Evolutionary conservation across 2,797 vertebrate genomes (phyloP).

Genomic region (Gymnocypris eckloni): DNA sequence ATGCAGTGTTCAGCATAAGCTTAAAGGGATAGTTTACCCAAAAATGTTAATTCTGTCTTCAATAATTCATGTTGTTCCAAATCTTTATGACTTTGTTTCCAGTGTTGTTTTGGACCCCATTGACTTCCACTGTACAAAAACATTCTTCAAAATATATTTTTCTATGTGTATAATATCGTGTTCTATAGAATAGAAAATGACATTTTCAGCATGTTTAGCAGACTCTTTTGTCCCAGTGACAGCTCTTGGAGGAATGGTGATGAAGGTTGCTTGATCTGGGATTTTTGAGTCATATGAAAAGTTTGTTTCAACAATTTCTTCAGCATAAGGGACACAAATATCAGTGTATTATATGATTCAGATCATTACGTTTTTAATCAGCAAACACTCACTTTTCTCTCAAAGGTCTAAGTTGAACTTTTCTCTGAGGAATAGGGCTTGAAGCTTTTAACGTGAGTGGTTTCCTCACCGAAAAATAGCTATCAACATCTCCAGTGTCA

Average conservation of each 20-base stretch:
- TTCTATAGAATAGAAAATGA: neutral
- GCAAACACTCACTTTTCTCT: neutral
- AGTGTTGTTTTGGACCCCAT: neutral
- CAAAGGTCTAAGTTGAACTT: slow-evolving; percentile 34
- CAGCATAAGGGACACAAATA: neutral
- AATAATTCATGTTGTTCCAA: neutral
- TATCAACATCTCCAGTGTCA: slow-evolving; percentile 77
- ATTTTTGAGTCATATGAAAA: slow-evolving; percentile 12
- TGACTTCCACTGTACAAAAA: neutral
- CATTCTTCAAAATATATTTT: neutral
- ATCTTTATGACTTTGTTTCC: neutral
- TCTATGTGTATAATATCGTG: neutral
- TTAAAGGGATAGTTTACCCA: slow-evolving; percentile 3
- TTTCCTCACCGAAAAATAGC: slow-evolving; percentile 66
- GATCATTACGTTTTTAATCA: slow-evolving; percentile 21
- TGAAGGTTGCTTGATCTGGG: neutral
- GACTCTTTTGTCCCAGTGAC: neutral
- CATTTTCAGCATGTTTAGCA: neutral
- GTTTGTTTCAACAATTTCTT: slow-evolving; percentile 1
- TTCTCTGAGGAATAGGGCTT: slow-evolving; percentile 48
- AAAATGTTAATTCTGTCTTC: neutral
- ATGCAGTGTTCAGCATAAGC: slow-evolving; percentile 8
- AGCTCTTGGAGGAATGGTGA: neutral
- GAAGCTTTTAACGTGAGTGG: slow-evolving; percentile 71
- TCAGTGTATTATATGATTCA: neutral